Conservation (phyloP, 2,888 invertebrate genomes). For the Trachelus stipa region DNA sequence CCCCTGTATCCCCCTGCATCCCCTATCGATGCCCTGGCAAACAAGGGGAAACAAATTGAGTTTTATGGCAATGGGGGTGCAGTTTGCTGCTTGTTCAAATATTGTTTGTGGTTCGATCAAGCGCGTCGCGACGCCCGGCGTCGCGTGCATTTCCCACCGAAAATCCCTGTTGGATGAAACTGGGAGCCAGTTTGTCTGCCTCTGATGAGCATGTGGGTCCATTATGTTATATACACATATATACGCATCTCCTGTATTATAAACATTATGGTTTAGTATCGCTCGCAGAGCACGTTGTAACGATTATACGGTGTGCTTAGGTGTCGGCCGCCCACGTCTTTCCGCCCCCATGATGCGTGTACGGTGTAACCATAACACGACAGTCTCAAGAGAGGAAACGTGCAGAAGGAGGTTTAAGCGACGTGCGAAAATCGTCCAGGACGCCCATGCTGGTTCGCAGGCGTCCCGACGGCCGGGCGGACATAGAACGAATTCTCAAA, state of each 20-base stretch:
- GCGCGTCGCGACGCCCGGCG: neutral
- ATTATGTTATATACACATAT: conserved; percentile 43
- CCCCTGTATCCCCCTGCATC: neutral
- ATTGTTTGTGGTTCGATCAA: neutral
- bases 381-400: neutral
- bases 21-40: conserved; percentile 23
- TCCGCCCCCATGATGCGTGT: conserved; percentile 55
- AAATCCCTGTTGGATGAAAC: neutral
- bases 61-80: conserved; percentile 27
- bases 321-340: conserved; percentile 55
- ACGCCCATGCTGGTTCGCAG: neutral
- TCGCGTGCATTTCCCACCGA: conserved; percentile 1
- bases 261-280: conserved; percentile 7
- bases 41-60: conserved; percentile 41
- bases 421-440: conserved; percentile 12
- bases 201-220: conserved; percentile 45
- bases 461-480: neutral
- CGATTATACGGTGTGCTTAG: conserved; percentile 49
- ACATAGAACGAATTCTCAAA: neutral
- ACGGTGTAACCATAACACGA: conserved; percentile 26
- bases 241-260: neutral
- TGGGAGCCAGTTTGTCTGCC: neutral
- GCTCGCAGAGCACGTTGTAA: conserved; percentile 40
- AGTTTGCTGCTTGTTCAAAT: neutral
- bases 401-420: conserved; percentile 7